Percentiles rank a stretch among this genome's conserved stretches.
phyloP scores from a whole-genome alignment of 2,113 vertebrate genomes.

The Dicaeum eximium region DNA sequence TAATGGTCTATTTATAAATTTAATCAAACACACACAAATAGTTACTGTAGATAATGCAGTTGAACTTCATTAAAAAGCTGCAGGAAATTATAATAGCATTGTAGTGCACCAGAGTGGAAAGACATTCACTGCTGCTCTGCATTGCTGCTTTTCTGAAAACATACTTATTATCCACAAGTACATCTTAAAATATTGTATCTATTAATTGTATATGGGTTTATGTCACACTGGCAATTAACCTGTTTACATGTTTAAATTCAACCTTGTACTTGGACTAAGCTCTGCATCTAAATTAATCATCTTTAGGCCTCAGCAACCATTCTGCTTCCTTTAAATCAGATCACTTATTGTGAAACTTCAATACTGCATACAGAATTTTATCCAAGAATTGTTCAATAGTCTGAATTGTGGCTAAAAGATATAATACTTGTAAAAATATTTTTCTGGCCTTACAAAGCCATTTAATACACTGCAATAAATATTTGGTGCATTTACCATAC shows the following conservation, averaged over 20 bases:
- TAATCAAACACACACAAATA: background rate
- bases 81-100: background rate
- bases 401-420: background rate
- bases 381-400: background rate
- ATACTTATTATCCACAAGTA: background rate
- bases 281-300: background rate
- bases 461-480: background rate
- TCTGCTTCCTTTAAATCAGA: background rate
- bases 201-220: background rate
- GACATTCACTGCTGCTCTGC: background rate
- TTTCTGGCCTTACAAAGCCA: background rate
- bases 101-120: background rate
- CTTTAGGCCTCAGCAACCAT: background rate
- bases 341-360: background rate
- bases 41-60: background rate
- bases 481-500: background rate
- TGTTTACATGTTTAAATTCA: constrained; percentile 5
- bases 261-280: background rate
- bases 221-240: background rate
- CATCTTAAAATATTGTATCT: background rate
- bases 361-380: background rate
- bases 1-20: background rate
- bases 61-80: constrained; percentile 14
- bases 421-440: background rate
- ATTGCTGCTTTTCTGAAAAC: background rate